These are phyloP conservation scores for Centropristis striata DNA, from an alignment of 2,113 vertebrate species.

Conservation along the genomic window DNA sequence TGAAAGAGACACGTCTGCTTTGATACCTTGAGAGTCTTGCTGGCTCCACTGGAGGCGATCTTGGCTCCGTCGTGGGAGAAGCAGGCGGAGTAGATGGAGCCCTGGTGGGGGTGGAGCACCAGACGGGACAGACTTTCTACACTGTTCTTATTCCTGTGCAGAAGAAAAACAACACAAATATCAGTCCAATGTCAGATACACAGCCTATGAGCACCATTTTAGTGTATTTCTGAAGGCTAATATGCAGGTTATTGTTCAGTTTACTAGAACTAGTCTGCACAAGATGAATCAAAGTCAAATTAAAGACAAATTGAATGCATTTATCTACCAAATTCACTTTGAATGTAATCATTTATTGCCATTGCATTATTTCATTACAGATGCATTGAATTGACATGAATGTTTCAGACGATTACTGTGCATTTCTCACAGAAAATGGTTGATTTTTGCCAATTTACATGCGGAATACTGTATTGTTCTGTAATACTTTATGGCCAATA, in stretches of 20 bases:
- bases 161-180: neutral
- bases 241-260: neutral
- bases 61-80: constrained; percentile 93
- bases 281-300: neutral
- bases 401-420: neutral
- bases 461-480: too few relatives aligned
- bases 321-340: neutral
- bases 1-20: neutral
- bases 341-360: neutral
- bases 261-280: neutral
- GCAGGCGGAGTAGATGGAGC: constrained; percentile 92
- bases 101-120: constrained; percentile 93
- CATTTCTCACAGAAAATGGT: neutral
- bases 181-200: neutral
- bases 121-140: constrained; percentile 91
- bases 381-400: neutral
- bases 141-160: constrained; percentile 90
- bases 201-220: neutral
- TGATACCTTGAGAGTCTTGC: constrained; percentile 92
- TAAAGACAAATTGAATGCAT: neutral
- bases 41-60: constrained; percentile 94
- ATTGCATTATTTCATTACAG: neutral
- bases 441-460: neutral
- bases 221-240: neutral
- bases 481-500: too few relatives aligned